phyloP scores from a whole-genome alignment of 2,888 invertebrate species.

The Eristalinus sepulchralis region DNA sequence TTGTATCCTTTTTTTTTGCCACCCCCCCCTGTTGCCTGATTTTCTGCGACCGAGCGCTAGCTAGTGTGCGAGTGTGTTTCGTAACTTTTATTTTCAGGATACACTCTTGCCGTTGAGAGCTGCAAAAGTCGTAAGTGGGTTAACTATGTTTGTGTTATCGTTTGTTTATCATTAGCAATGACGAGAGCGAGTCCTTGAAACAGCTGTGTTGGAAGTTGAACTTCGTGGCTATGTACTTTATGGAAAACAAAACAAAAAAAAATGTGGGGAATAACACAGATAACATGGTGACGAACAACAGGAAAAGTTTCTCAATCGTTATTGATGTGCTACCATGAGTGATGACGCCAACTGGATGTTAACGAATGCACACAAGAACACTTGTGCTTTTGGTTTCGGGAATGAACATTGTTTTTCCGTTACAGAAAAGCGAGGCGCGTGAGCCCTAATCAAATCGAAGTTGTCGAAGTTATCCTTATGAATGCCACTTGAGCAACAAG shows the following conservation, averaged over 20 bases:
- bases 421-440: not conserved
- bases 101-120: slow-evolving; percentile 16
- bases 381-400: not conserved
- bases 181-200: not conserved
- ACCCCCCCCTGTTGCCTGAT: not conserved
- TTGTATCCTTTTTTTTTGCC: slow-evolving; percentile 34
- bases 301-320: not conserved
- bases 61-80: not conserved
- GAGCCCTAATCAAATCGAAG: not conserved
- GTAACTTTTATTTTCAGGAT: slow-evolving; percentile 34
- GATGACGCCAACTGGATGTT: slow-evolving; percentile 5
- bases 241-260: not conserved
- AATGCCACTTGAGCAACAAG: not conserved
- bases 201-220: slow-evolving; percentile 14
- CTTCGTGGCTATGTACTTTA: not conserved
- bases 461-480: not conserved
- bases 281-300: not conserved
- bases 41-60: not conserved
- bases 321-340: not conserved
- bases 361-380: not conserved
- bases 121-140: slow-evolving; percentile 37
- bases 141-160: slow-evolving; percentile 49
- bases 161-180: slow-evolving; percentile 27
- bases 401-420: not conserved
- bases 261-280: not conserved